Evolutionary conservation across 92 coral and sea anemone species (phyloP).

Genomic region (Diadumene lineata): DNA sequence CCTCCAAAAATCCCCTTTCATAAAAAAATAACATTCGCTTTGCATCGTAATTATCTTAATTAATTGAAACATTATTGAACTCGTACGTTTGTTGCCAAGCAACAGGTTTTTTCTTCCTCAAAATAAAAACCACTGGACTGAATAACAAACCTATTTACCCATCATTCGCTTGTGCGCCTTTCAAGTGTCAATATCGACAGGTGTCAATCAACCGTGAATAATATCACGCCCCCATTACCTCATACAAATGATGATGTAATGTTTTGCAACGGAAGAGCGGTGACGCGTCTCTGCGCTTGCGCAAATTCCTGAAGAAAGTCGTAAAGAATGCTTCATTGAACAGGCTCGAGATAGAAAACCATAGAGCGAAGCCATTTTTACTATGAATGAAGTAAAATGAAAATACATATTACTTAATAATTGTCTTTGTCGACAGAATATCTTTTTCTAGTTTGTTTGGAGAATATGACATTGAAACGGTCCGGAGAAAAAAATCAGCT

Average conservation of each 20-base stretch:
- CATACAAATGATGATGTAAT: constrained; percentile 26
- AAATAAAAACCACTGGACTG: background rate
- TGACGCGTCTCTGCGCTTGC: background rate
- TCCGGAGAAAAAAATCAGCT: too few species aligned
- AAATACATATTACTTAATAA: too few species aligned
- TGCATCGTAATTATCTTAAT: too few species aligned
- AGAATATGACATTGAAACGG: too few species aligned
- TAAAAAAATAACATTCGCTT: too few species aligned
- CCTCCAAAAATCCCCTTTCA: too few species aligned
- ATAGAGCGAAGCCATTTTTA: background rate
- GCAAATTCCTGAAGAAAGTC: constrained; percentile 4
- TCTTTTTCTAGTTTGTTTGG: too few species aligned
- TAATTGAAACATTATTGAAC: too few species aligned
- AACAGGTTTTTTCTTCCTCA: background rate
- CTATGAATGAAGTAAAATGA: too few species aligned
- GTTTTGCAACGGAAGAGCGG: constrained; percentile 16
- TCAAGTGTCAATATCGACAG: constrained; percentile 13
- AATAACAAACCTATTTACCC: constrained; percentile 7
- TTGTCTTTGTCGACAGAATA: too few species aligned
- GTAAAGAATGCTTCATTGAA: background rate
- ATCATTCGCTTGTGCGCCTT: constrained; percentile 13
- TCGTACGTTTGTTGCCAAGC: background rate
- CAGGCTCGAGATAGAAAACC: background rate
- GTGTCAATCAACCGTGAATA: constrained; percentile 12
- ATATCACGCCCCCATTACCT: constrained; percentile 15